Evolutionary conservation across 1,140 invertebrate genomes (phyloP), one percentile per base, ranked within the genome.

Genomic region (Plutomurus gul): DNA sequence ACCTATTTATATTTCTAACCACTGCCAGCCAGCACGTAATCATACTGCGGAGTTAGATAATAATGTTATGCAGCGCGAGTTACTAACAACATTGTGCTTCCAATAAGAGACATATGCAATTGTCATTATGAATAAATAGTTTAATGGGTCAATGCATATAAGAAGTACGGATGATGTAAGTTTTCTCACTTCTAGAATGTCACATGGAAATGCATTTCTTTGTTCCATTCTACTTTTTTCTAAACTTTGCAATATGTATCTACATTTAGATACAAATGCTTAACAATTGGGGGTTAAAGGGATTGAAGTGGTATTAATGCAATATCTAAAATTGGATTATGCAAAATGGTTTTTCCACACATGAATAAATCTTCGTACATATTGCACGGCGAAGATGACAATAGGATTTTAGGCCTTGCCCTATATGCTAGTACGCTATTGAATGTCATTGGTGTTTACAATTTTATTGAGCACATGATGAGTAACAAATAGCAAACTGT

Each of bases 161-260:
- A 49, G 20, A 11, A 3, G 2, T 1, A 16, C 4, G 11, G 8
- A 60, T 65, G 27, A 33, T n/a, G 20, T 25, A 22, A 27, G 18
- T 30, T 5, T 16, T 27, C 4, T 27, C 4, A 10, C 22, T 13
- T 56, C n/a, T 30, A 65, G 13, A 36, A 65, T 65, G 56, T 65
- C 56, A 65, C 16, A 65, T 65, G 56, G 56, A 65, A 65, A 65
- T 65, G 56, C 56, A 65, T 27, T 65, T 65, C 11, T 22, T 30
- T 56, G 36, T 30, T n/a, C 18, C 20, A n/a, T 16, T 30, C 37
- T 5, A 39, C 37, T 39, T 7, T 13, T 13, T 13, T n/a, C 5
- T 10, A 43, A 43, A 43, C 10, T 43, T 10, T 43, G 2, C 11
- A 13, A n/a, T 10, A 43, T 13, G 11, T 43, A n/a, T 43, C n/a